These are phyloP conservation scores for Sebastes iracundus DNA, from an alignment of 2,797 vertebrate genomes.

Conservation along the genomic window DNA sequence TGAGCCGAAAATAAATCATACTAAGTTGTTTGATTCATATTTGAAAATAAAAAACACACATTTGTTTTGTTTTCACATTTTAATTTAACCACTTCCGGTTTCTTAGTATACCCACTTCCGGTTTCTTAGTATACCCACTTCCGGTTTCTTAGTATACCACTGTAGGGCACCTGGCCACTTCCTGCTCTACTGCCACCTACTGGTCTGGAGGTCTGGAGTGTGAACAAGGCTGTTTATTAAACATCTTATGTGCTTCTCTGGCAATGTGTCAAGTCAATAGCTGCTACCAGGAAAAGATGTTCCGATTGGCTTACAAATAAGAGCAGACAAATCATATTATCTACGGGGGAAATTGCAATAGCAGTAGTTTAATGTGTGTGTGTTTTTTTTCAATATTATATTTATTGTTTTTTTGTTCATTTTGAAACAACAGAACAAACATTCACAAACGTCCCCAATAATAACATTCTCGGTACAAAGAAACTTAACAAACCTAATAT, in stretches of 20 bases:
- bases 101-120: not conserved
- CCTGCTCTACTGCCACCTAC: not conserved
- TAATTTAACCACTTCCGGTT: not conserved
- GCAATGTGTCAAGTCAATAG: constrained; percentile 12
- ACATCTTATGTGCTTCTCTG: not conserved
- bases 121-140: not conserved
- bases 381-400: too few relatives aligned
- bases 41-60: not conserved
- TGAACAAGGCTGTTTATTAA: not conserved
- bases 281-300: not conserved
- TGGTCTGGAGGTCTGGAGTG: not conserved
- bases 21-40: not conserved
- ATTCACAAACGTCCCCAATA: too few relatives aligned
- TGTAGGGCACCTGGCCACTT: not conserved
- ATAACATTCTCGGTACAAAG: too few relatives aligned
- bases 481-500: too few relatives aligned
- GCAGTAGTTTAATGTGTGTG: too few relatives aligned
- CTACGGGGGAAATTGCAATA: fast-evolving
- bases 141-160: not conserved
- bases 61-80: not conserved
- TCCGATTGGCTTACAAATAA: constrained; percentile 34
- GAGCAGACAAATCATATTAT: not conserved
- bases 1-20: too few relatives aligned
- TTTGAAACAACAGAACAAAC: too few relatives aligned
- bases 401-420: too few relatives aligned